phyloP scores from a whole-genome alignment of 2,888 invertebrate species.

The Sussaba pulchella region DNA sequence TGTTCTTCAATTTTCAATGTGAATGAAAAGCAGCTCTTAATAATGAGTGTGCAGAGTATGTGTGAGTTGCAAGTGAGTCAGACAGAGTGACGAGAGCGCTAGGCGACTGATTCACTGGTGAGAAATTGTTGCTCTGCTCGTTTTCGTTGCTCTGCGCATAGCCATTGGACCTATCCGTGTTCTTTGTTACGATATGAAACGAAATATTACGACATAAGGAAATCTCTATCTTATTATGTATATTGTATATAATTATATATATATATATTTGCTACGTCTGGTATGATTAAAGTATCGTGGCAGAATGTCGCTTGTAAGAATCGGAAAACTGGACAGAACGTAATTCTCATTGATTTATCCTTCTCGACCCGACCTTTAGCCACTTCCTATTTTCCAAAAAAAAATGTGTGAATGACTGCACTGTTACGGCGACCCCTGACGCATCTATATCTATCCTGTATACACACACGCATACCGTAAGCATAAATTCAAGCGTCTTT shows the following conservation, averaged over 20 bases:
- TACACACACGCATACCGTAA: slow-evolving; percentile 39
- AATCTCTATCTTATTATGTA: slow-evolving; percentile 55
- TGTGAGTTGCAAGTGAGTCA: slow-evolving; percentile 43
- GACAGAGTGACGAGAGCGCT: slow-evolving; percentile 34
- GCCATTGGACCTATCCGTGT: slow-evolving; percentile 40
- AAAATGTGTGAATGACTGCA: background rate
- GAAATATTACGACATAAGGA: slow-evolving; percentile 56
- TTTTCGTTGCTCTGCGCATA: slow-evolving; percentile 32
- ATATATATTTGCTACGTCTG: slow-evolving; percentile 74
- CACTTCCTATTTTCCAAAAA: slow-evolving; percentile 60
- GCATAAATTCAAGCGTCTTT: slow-evolving; percentile 65
- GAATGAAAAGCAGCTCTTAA: slow-evolving; percentile 29
- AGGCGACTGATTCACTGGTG: slow-evolving; percentile 9
- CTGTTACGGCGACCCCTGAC: slow-evolving; percentile 24
- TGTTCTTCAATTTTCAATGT: slow-evolving; percentile 21
- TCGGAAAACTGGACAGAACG: background rate
- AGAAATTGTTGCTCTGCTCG: background rate
- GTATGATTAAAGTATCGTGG: slow-evolving; percentile 73
- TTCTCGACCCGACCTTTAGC: slow-evolving; percentile 43
- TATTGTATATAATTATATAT: slow-evolving; percentile 63
- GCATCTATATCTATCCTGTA: slow-evolving; percentile 8
- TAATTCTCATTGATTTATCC: slow-evolving; percentile 37
- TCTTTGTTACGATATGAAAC: slow-evolving; percentile 60
- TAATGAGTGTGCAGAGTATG: slow-evolving; percentile 39
- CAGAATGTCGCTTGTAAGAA: slow-evolving; percentile 50